phyloP scores from a whole-genome alignment of 1,140 invertebrate species.

The Panulirus ornatus region DNA sequence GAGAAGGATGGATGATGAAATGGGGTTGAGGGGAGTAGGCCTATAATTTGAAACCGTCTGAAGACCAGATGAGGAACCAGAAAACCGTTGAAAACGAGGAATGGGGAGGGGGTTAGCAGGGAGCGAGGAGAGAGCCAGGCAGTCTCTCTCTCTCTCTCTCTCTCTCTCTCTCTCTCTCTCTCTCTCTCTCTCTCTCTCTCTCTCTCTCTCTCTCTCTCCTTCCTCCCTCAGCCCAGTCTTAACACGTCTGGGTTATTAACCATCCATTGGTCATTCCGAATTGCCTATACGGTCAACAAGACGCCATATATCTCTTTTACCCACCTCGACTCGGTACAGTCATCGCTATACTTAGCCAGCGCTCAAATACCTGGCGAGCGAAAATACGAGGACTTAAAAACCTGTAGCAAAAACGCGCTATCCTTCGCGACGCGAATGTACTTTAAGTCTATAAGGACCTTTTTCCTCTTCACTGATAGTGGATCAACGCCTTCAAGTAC shows the following conservation, averaged over 20 bases:
- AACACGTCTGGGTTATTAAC: too few species aligned
- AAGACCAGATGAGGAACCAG: constrained; percentile 37
- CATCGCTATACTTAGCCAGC: too few species aligned
- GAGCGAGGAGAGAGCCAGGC: not conserved
- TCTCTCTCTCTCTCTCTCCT: constrained; percentile 17
- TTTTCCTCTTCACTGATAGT: not conserved
- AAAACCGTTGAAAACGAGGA: constrained; percentile 35
- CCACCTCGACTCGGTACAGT: too few species aligned
- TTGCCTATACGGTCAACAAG: too few species aligned
- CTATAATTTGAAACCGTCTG: constrained; percentile 30
- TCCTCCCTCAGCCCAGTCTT: not conserved
- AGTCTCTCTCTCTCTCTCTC: not conserved
- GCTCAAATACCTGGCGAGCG: not conserved
- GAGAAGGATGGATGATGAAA: not conserved
- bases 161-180: constrained; percentile 29
- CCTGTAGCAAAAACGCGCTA: constrained; percentile 29
- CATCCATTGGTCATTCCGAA: too few species aligned
- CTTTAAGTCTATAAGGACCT: constrained; percentile 7
- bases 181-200: constrained; percentile 24
- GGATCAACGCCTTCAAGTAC: constrained; percentile 27
- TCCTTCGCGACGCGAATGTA: not conserved
- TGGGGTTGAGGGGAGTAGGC: not conserved
- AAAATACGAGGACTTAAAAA: constrained; percentile 33
- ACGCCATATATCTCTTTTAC: too few species aligned
- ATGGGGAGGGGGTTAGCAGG: not conserved